Conservation (phyloP, 2,797 vertebrate species). For the Onychomys leucogaster region DNA sequence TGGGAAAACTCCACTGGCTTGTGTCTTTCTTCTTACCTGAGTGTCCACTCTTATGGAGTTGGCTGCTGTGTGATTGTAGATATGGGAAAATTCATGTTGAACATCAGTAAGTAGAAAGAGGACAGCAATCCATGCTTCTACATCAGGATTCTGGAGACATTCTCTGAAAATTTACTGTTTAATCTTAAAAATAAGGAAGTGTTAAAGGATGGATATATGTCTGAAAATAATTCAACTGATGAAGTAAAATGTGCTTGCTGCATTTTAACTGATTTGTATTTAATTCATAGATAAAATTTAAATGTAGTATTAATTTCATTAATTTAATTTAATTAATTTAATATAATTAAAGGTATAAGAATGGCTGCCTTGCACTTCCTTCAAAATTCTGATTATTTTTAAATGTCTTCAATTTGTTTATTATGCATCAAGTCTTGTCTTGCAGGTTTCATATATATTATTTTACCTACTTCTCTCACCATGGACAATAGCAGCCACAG, state of each 20-base stretch:
- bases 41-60: too few species aligned
- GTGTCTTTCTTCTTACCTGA: not conserved
- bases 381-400: not conserved
- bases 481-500: not conserved
- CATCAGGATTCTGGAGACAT: not conserved
- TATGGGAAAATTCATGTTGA: not conserved
- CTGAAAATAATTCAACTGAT: not conserved
- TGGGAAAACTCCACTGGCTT: too few species aligned
- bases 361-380: not conserved
- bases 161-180: not conserved
- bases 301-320: not conserved
- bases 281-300: not conserved
- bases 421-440: rapidly evolving
- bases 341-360: not conserved
- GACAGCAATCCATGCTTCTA: not conserved
- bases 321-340: too few species aligned
- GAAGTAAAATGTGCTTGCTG: not conserved
- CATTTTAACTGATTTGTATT: not conserved
- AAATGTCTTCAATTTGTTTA: not conserved
- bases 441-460: not conserved
- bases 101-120: not conserved
- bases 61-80: not conserved
- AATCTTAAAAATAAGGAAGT: not conserved
- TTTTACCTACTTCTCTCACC: not conserved
- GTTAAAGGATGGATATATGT: not conserved